These are phyloP conservation scores for Nanger granti DNA, from an alignment of 2,113 vertebrate species.

Conservation along the genomic window DNA sequence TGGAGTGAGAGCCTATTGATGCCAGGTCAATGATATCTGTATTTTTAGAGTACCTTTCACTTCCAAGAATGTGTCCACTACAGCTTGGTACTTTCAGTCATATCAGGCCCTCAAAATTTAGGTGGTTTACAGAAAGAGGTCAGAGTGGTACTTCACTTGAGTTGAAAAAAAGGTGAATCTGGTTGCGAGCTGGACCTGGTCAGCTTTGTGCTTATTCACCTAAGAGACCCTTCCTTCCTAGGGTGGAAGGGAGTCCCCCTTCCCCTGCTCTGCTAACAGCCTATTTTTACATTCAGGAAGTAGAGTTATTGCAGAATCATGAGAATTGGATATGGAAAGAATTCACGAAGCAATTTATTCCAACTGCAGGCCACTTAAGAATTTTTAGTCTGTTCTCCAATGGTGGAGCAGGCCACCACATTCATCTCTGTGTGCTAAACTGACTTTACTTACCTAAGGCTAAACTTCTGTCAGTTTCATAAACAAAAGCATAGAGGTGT, in stretches of 20 bases:
- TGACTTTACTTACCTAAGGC: neutral
- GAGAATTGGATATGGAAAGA: conserved; percentile 62
- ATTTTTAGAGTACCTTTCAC: conserved; percentile 62
- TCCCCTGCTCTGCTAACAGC: neutral
- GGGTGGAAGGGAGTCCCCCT: neutral
- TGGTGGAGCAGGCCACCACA: neutral
- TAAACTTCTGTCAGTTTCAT: neutral
- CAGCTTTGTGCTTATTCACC: neutral
- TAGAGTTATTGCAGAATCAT: conserved; percentile 59
- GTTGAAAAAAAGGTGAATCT: neutral
- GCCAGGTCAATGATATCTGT: conserved; percentile 39
- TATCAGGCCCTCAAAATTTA: neutral
- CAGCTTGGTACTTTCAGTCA: neutral
- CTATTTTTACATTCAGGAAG: conserved; percentile 63
- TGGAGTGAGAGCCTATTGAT: neutral
- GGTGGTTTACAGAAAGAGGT: neutral
- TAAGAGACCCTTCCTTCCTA: neutral
- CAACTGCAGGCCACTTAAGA: conserved; percentile 42
- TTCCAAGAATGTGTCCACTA: conserved; percentile 46
- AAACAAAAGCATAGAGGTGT: neutral
- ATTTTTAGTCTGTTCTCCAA: conserved; percentile 27
- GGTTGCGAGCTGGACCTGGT: neutral
- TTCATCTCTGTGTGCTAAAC: neutral
- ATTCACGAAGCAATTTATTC: conserved; percentile 34
- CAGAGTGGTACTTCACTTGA: neutral